phyloP scores from a whole-genome alignment of 2,797 vertebrate genomes.

The Masticophis lateralis region DNA sequence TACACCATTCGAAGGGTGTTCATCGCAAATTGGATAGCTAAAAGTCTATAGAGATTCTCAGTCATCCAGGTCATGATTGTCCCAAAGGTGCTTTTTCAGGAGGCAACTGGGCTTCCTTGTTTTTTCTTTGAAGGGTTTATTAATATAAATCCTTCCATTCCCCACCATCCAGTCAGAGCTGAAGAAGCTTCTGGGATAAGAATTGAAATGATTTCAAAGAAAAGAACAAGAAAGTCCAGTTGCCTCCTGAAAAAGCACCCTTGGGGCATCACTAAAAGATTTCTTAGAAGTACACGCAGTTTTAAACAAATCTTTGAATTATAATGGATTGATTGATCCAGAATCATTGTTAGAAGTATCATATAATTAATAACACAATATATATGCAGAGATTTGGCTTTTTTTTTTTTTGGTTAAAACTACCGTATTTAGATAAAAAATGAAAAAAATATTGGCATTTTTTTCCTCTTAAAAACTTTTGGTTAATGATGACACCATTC shows the following conservation, averaged over 20 bases:
- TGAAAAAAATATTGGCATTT: neutral
- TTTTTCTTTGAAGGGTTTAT: neutral
- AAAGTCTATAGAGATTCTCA: too few species aligned
- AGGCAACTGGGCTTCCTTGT: neutral
- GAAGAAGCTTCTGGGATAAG: neutral
- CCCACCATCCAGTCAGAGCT: neutral
- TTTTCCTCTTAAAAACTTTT: neutral
- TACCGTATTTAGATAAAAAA: conserved; percentile 3
- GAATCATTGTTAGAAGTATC: neutral
- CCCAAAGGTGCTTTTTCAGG: too few species aligned
- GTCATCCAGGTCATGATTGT: too few species aligned
- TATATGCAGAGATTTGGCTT: neutral
- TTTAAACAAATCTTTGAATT: conserved; percentile 31
- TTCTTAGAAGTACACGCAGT: neutral
- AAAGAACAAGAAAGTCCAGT: neutral
- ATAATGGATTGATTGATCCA: conserved; percentile 26
- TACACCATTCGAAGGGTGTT: too few species aligned
- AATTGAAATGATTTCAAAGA: neutral
- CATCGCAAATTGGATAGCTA: too few species aligned
- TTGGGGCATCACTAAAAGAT: neutral
- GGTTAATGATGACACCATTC: neutral
- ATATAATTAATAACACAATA: neutral
- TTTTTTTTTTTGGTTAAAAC: neutral
- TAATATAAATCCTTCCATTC: neutral
- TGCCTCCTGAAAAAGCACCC: neutral